A percentile compares a stretch with the other conserved stretches of the same genome.
Conservation (phyloP, 2,113 vertebrate species). For the Corythornis madagascariensis region DNA sequence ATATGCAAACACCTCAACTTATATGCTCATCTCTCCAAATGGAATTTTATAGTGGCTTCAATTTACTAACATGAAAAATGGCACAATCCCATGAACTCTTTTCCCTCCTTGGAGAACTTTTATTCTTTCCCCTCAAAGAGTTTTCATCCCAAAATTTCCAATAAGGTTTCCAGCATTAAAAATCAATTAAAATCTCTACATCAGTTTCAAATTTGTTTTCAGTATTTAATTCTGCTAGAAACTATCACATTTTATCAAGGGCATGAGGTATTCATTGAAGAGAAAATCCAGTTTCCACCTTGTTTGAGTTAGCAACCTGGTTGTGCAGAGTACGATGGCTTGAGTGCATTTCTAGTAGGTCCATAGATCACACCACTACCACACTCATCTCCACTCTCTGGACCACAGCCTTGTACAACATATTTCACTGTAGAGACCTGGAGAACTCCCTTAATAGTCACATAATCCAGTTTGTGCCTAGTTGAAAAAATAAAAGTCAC, state of each 20-base stretch:
- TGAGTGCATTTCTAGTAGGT: background rate
- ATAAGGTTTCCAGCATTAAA: background rate
- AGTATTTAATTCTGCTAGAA: background rate
- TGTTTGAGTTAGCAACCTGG: background rate
- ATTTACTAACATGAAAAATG: background rate
- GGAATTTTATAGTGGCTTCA: background rate
- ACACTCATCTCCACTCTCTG: background rate
- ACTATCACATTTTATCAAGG: background rate
- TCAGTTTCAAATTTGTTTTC: background rate
- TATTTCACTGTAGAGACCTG: background rate
- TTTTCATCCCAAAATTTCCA: background rate
- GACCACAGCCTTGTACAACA: background rate
- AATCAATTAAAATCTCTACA: background rate
- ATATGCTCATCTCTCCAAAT: background rate
- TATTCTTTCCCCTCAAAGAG: background rate
- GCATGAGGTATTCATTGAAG: background rate
- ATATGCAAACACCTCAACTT: background rate
- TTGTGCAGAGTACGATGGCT: background rate
- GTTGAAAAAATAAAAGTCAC: background rate
- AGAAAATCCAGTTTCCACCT: background rate
- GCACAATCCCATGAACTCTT: rapidly evolving
- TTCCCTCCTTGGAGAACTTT: background rate
- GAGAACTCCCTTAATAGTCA: background rate
- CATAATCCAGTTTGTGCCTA: background rate
- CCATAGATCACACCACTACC: background rate